phyloP scores from a whole-genome alignment of 2,888 invertebrate genomes.

The Drosophila imparisetae region DNA sequence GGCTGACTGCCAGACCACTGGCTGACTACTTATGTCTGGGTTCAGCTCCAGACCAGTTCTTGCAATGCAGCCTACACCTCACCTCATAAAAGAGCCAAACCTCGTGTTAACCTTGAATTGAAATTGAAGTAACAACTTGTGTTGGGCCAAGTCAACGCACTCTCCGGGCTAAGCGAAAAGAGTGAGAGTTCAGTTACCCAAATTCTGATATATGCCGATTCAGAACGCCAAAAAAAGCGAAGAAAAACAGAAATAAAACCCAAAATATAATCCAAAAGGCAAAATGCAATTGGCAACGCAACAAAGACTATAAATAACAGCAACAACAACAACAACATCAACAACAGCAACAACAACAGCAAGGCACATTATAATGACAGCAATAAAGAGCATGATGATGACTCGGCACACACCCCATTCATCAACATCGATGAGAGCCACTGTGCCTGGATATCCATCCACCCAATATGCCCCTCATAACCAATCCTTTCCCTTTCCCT shows the following conservation, averaged over 20 bases:
- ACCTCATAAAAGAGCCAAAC: background rate
- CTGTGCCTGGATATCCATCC: slow-evolving; percentile 6
- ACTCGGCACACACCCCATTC: slow-evolving; percentile 79
- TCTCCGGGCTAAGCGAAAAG: background rate
- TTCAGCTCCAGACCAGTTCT: slow-evolving; percentile 14
- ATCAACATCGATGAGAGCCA: slow-evolving; percentile 67
- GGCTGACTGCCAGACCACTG: slow-evolving; percentile 53
- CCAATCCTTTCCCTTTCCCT: background rate
- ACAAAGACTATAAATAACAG: slow-evolving; percentile 64
- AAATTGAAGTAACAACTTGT: slow-evolving; percentile 1
- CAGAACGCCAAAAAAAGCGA: slow-evolving; percentile 11
- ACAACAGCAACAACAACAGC: slow-evolving; percentile 12
- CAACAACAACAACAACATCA: slow-evolving; percentile 26
- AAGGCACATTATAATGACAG: slow-evolving; percentile 79
- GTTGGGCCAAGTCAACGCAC: slow-evolving; percentile 44
- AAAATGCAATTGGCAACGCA: slow-evolving; percentile 44
- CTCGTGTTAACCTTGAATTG: slow-evolving; percentile 42
- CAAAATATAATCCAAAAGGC: slow-evolving; percentile 44
- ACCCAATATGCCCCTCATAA: background rate
- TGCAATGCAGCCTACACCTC: slow-evolving; percentile 4
- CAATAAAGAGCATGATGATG: slow-evolving; percentile 77
- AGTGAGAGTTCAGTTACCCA: slow-evolving; percentile 64
- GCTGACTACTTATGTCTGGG: background rate
- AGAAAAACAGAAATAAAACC: slow-evolving; percentile 9
- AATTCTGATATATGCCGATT: slow-evolving; percentile 43